These are phyloP conservation scores for Euplagia quadripunctaria DNA, from an alignment of 2,888 invertebrate genomes.

Conservation along the genomic window DNA sequence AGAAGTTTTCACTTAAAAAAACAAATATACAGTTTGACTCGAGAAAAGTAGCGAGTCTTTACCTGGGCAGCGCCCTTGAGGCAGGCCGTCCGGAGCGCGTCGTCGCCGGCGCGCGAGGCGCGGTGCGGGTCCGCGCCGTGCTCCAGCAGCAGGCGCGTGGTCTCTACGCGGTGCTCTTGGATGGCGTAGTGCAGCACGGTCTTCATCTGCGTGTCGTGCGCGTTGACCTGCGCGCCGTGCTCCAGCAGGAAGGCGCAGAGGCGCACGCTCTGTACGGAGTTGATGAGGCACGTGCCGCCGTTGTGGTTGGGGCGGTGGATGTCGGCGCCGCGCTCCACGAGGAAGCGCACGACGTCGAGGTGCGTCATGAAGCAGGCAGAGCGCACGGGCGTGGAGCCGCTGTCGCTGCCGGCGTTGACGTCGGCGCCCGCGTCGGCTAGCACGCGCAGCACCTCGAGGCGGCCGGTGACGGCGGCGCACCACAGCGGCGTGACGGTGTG, in stretches of 20 bases:
- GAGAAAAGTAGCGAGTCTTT: not conserved
- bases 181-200: slow-evolving; percentile 98
- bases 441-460: slow-evolving; percentile 91
- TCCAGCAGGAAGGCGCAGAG: slow-evolving; percentile 93
- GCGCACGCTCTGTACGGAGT: slow-evolving; percentile 95
- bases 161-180: slow-evolving; percentile 91
- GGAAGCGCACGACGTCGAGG: slow-evolving; percentile 91
- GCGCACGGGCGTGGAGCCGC: slow-evolving; percentile 95
- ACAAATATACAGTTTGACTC: too few species aligned
- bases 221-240: slow-evolving; percentile 94
- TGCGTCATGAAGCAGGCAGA: slow-evolving; percentile 98
- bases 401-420: slow-evolving; percentile 95
- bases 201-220: slow-evolving; percentile 95
- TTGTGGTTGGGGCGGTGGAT: slow-evolving; percentile 94
- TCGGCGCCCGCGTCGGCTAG: slow-evolving; percentile 93
- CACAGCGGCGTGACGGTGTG: slow-evolving; percentile 96
- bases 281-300: slow-evolving; percentile 97
- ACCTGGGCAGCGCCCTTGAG: slow-evolving; percentile 89
- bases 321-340: slow-evolving; percentile 94
- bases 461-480: slow-evolving; percentile 96
- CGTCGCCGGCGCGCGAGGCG: slow-evolving; percentile 94
- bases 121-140: slow-evolving; percentile 93
- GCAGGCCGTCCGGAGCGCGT: slow-evolving; percentile 95
- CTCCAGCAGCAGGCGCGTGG: slow-evolving; percentile 92
- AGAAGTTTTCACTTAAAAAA: too few species aligned